phyloP scores from a whole-genome alignment of 2,888 invertebrate species.

The Atrina japonica region DNA sequence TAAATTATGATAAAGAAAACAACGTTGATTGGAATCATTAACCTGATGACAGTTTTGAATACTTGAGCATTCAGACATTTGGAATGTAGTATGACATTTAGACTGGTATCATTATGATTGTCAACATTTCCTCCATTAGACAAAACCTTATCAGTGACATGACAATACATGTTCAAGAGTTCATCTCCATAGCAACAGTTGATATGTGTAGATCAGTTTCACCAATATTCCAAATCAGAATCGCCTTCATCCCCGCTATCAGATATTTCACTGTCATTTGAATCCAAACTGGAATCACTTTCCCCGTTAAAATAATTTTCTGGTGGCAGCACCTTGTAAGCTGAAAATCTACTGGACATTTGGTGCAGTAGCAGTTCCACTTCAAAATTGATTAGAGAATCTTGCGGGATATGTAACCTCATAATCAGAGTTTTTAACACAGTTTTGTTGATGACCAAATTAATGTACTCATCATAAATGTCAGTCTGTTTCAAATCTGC shows the following conservation, averaged over 20 bases:
- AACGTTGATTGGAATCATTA: too few species aligned
- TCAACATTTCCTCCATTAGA: too few species aligned
- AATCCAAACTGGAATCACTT: slow-evolving; percentile 55
- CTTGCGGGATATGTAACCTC: slow-evolving; percentile 58
- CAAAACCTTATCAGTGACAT: too few species aligned
- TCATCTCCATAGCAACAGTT: too few species aligned
- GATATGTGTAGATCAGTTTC: slow-evolving; percentile 33
- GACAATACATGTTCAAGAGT: too few species aligned
- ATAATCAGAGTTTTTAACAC: slow-evolving; percentile 62
- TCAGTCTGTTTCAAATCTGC: slow-evolving; percentile 55
- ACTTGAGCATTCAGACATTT: neutral
- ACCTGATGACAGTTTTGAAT: too few species aligned
- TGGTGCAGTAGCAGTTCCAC: slow-evolving; percentile 68
- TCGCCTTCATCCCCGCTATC: slow-evolving; percentile 69
- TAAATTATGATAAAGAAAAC: too few species aligned
- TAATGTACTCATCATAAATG: slow-evolving; percentile 69
- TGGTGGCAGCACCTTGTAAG: slow-evolving; percentile 61
- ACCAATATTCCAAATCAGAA: slow-evolving; percentile 77
- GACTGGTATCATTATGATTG: neutral
- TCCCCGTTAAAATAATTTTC: slow-evolving; percentile 58
- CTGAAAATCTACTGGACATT: slow-evolving; percentile 58
- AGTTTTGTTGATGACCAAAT: slow-evolving; percentile 62
- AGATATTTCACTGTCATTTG: slow-evolving; percentile 59
- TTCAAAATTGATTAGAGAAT: slow-evolving; percentile 67
- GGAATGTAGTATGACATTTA: neutral